Base-by-base conservation (phyloP, 2,888 invertebrate species). In the Crocallis elinguaria region DNA sequence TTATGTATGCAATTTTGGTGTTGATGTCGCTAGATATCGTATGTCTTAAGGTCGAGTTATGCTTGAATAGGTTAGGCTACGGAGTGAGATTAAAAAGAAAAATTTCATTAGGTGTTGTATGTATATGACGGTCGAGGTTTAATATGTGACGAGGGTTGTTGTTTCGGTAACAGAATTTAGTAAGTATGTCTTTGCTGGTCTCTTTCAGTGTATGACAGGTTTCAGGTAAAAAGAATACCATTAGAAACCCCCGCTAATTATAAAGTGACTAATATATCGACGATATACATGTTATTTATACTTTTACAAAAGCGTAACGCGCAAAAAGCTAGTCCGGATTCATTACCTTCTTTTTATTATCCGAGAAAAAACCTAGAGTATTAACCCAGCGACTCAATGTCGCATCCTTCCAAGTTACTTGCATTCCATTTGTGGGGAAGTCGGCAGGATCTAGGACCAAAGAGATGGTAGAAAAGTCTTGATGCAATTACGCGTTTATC, bases 61-160 rank as follows among this genome's bases (percentile, higher is more conserved):
- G 66, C 62, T 66, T 63, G 60, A 57, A 55, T 66, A 65, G 66
- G 59, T 60, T 67, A 60, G 48, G 49, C n/a, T 36, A 50, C 14
- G 52, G 53, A 65, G 61, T 60, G 57, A 51, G 53, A 57, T 55
- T 36, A 45, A 9, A 6, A 43, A 35, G 44, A 39, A 49, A 42
- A 36, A 42, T 52, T 52, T 42, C 52, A 52, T 45, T 55, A 45
- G 38, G 38, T 39, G 41, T 49, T 42, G 45, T 55, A 37, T 45
- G 43, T 48, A 48, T 29, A 43, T 30, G 30, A n/a, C 7, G 36
- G 35, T 35, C 21, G 25, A 27, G 25, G 19, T 42, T 43, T 23
- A 23, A 43, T 32, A 21, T 3, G 19, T 33, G 11, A 32, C 13
- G 21, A 16, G 16, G 8, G 12, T 36, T 11, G 5, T 16, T 38